A percentile compares a stretch with the other conserved stretches of the same genome.
These are phyloP conservation scores for Sinhomidia bicolor DNA, from an alignment of 2,888 invertebrate species.

Conservation along the genomic window DNA sequence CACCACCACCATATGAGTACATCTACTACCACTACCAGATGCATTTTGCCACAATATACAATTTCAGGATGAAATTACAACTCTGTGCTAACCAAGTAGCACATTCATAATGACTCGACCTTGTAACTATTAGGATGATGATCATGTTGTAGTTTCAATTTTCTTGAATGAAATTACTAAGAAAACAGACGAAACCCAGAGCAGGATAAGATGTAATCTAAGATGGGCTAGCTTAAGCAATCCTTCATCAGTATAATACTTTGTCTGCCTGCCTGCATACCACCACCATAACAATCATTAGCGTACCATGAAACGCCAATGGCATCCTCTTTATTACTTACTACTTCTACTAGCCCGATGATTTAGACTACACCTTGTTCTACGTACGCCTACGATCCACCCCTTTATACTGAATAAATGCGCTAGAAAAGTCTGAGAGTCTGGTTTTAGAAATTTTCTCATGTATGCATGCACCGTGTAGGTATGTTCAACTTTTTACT, in stretches of 20 bases:
- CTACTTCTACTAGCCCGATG: background rate
- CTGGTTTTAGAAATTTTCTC: constrained; percentile 13
- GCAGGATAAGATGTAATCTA: constrained; percentile 8
- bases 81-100: constrained; percentile 13
- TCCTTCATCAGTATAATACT: constrained; percentile 44
- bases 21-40: background rate
- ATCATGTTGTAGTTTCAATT: constrained; percentile 47
- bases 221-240: constrained; percentile 32
- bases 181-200: constrained; percentile 2
- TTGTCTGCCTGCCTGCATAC: background rate
- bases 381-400: background rate
- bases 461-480: too few relatives aligned
- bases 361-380: background rate
- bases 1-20: background rate
- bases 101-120: constrained; percentile 61
- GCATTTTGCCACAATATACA: constrained; percentile 13
- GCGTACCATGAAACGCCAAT: background rate
- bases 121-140: constrained; percentile 46
- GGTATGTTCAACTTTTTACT: background rate
- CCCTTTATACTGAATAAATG: background rate
- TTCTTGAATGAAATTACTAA: constrained; percentile 66
- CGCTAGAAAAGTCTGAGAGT: background rate
- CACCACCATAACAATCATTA: constrained; percentile 10
- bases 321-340: constrained; percentile 1
- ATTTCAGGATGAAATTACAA: constrained; percentile 63